phyloP scores from a whole-genome alignment of 2,113 vertebrate species.

The Myanophis thanlyinensis region DNA sequence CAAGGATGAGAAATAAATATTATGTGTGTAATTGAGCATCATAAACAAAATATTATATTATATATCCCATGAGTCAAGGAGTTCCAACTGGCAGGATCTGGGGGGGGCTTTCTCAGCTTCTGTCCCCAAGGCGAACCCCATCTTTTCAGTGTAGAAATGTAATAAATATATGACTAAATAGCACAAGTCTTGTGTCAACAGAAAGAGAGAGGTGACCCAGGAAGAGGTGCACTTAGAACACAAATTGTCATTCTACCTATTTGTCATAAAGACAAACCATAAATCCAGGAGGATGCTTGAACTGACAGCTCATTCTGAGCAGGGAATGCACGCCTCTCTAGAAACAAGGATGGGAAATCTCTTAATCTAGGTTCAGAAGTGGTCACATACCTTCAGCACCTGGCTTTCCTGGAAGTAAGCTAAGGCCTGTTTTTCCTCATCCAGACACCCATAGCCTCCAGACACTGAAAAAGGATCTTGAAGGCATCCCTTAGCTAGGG shows the following conservation, averaged over 20 bases:
- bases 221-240: not conserved
- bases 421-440: not conserved
- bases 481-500: not conserved
- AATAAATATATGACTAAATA: not conserved
- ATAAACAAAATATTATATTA: not conserved
- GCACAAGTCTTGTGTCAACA: not conserved
- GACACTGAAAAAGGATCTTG: not conserved
- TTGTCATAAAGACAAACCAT: not conserved
- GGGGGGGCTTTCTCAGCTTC: not conserved
- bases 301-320: not conserved
- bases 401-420: not conserved
- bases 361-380: not conserved
- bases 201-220: not conserved
- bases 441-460: not conserved
- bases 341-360: not conserved
- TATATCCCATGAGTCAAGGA: not conserved
- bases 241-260: not conserved
- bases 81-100: not conserved
- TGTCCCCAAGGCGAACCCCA: not conserved
- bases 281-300: not conserved
- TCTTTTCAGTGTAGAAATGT: not conserved
- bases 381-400: not conserved
- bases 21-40: not conserved
- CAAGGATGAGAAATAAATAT: not conserved
- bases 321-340: not conserved